These are phyloP conservation scores for Drosophila bocqueti DNA, from an alignment of 1,140 invertebrate species.

Conservation along the genomic window DNA sequence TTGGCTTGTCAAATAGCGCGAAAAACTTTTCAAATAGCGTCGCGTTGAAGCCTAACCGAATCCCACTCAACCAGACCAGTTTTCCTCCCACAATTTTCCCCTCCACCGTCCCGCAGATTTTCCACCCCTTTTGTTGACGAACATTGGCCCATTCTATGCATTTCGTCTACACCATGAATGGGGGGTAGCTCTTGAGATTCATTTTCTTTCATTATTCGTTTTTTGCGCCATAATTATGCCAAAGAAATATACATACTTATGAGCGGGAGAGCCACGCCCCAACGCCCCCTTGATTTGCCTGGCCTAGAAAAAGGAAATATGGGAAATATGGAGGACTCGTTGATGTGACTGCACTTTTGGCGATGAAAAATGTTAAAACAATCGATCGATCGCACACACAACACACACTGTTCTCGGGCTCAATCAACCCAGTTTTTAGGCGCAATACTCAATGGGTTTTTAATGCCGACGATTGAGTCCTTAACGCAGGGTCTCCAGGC, in stretches of 20 bases:
- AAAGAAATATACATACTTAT: slow-evolving; percentile 24
- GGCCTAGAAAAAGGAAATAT: slow-evolving; percentile 3
- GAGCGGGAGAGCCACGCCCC: slow-evolving; percentile 7
- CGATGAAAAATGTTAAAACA: slow-evolving; percentile 34
- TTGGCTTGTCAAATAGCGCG: slow-evolving; percentile 72
- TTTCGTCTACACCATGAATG: slow-evolving; percentile 30
- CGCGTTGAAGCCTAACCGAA: slow-evolving; percentile 25
- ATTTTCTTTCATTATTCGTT: slow-evolving; percentile 31
- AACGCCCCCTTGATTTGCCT: slow-evolving; percentile 22
- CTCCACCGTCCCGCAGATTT: neutral
- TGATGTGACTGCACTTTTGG: slow-evolving; percentile 25
- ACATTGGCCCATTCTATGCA: slow-evolving; percentile 40
- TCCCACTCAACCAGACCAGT: neutral
- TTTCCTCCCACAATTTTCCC: neutral
- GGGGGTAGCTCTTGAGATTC: slow-evolving; percentile 23
- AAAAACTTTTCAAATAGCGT: slow-evolving; percentile 62
- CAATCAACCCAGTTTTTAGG: slow-evolving; percentile 36
- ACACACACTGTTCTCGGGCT: slow-evolving; percentile 10
- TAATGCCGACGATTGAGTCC: slow-evolving; percentile 24
- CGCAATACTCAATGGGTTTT: slow-evolving; percentile 20
- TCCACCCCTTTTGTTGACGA: slow-evolving; percentile 7
- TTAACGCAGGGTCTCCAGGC: slow-evolving; percentile 10
- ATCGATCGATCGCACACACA: slow-evolving; percentile 19
- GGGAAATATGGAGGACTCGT: neutral
- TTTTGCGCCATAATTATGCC: slow-evolving; percentile 39